Base-by-base conservation (phyloP, 1,140 invertebrate species). In the Rhizoglyphus robini region DNA sequence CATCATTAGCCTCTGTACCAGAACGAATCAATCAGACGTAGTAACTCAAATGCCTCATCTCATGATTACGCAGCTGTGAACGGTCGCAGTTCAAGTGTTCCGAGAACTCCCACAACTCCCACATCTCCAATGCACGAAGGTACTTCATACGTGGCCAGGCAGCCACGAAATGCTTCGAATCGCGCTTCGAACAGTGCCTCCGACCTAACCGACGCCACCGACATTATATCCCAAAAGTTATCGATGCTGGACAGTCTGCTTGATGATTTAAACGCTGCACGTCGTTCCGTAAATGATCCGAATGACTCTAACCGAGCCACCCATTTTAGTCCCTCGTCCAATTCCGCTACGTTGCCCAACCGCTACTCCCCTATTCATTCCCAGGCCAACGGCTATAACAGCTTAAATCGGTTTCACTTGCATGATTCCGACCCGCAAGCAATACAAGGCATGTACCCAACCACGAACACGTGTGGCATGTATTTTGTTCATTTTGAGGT, bases 161-260 rank as follows among this genome's bases (percentile, higher is more conserved):
- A 31, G 34, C 32, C 32, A 20, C 32, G 47, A 23, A 41, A 15
- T 36, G 32, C 32, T 31, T 15, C n/a, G n/a, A 30, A 30, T 58
- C 20, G 31, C 20, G 8, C 51, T 23, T 54, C 51, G 15, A 8
- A 8, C 23, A n/a, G n/a, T n/a, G 5, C 57, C 4, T 34, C 2
- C 58, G 38, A 60, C 8, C 51, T 32, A 11, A 54, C 51, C 15
- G 15, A 34, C 30, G 38, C 23, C 13, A 27, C 27, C 36, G 58
- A 60, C 29, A 1, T 60, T 1, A 60, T 60, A n/a, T 23, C 58
- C 1, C 15, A 60, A 46, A 93, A 93, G 76, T 79, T 94, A 27
- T 90, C 88, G 0, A 91, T 96, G 78, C 75, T 96, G 71, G 91
- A 96, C 76, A 88, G 85, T 29, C 79, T 96, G 51, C 79, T 96